These are phyloP conservation scores for Caenorhabditis briggsae DNA, from an alignment of 1,140 invertebrate genomes.

Conservation along the genomic window DNA sequence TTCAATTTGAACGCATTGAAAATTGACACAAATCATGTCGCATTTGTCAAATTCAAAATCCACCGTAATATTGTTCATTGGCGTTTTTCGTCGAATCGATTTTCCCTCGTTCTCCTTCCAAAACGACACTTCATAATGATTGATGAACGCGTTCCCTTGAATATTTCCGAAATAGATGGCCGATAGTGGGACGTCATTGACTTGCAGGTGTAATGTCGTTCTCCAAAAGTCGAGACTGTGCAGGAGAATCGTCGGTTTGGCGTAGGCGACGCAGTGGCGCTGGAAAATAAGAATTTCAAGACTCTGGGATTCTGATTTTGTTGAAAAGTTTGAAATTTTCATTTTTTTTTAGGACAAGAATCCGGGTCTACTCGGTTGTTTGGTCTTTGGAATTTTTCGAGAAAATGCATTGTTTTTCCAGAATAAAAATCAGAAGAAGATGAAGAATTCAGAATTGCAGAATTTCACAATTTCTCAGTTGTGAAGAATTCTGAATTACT, in stretches of 20 bases:
- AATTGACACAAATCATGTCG: conserved; percentile 35
- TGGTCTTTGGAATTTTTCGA: too few species aligned
- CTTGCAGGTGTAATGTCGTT: neutral
- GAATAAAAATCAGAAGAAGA: too few species aligned
- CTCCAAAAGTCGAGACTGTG: conserved; percentile 2
- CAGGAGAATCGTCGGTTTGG: neutral
- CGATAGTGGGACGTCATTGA: neutral
- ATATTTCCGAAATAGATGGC: conserved; percentile 50
- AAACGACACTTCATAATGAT: conserved; percentile 55
- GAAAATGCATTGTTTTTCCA: too few species aligned
- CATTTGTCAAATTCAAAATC: conserved; percentile 50
- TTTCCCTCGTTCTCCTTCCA: neutral
- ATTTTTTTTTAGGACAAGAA: too few species aligned
- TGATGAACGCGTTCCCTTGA: conserved; percentile 48
- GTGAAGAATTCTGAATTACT: too few species aligned
- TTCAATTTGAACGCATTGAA: neutral
- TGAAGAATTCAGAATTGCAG: too few species aligned
- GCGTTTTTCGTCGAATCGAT: neutral
- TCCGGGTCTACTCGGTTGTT: too few species aligned
- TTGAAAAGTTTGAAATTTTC: neutral
- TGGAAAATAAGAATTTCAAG: conserved; percentile 12
- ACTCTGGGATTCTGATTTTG: neutral
- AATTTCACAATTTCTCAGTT: too few species aligned
- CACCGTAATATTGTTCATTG: neutral
- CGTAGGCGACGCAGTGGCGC: neutral